Base-by-base conservation (phyloP, 2,888 invertebrate species). In the Dioctria linearis region DNA sequence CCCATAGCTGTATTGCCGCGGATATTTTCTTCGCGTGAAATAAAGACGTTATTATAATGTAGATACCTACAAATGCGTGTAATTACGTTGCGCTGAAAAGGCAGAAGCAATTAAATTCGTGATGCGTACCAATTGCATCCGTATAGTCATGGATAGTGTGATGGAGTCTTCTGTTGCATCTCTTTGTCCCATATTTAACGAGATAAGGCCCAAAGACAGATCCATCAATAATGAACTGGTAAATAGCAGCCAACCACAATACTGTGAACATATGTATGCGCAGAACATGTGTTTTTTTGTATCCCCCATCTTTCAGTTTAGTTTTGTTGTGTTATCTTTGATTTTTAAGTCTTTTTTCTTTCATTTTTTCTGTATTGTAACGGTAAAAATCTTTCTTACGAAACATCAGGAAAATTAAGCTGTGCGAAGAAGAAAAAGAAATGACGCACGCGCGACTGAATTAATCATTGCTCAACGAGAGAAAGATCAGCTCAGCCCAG, bases 341-440 rank as follows among this genome's bases (percentile, higher is more conserved):
- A 25, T 25, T 25, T 25, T 25, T 67, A 13, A 25, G 9, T 67
- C 25, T 3, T 49, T n/a, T 67, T 67, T 67, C 65, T 67, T 67
- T 25, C 1, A 25, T 25, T 71, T 71, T 46, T 71, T 71, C 5
- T 39, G n/a, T 4, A 3, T 49, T 6, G 71, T 71, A 71, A 71
- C 71, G 71, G 71, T 71, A 71, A 51, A 71, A 71, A 71, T 51
- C n/a, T 39, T 54, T 51, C 71, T 71, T 71, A 51, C 43, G 71
- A 25, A 51, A 51, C 51, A 40, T 54, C 71, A 39, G 25, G 51
- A 71, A 71, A 71, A 71, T 71, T 71, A 71, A 54, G 54, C 71
- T 54, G 54, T 71, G 54, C 51, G 39, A 71, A 71, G 71, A 71
- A 71, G 71, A 71, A 39, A 57, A 71, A 39, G 40, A 39, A 54